Evolutionary conservation across 1,140 invertebrate species (phyloP).

Genomic region (Aphis craccivora): DNA sequence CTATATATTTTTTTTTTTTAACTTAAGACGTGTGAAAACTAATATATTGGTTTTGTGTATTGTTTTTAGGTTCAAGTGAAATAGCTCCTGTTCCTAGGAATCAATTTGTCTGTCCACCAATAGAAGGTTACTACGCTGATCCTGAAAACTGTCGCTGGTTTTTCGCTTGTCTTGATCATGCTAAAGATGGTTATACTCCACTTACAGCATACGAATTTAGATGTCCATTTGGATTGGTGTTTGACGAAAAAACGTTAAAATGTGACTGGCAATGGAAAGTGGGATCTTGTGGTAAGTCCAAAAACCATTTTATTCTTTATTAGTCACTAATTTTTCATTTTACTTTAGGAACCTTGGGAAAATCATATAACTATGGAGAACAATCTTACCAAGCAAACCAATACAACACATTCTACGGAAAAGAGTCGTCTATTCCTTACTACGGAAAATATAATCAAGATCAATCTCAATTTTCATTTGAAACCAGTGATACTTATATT

Average conservation of each 20-base stretch:
- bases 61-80: conserved; percentile 71
- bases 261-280: conserved; percentile 88
- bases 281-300: conserved; percentile 69
- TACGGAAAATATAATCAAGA: neutral
- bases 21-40: neutral
- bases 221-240: conserved; percentile 83
- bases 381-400: conserved; percentile 15
- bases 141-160: conserved; percentile 86
- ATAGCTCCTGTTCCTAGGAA: conserved; percentile 74
- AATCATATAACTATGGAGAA: conserved; percentile 24
- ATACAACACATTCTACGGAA: neutral
- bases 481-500: neutral
- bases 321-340: neutral
- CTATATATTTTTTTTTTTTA: neutral
- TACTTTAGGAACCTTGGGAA: conserved; percentile 22
- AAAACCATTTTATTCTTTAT: neutral
- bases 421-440: neutral
- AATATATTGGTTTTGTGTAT: neutral
- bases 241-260: conserved; percentile 74
- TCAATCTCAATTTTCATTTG: neutral
- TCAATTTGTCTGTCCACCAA: conserved; percentile 71
- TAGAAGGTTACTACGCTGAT: conserved; percentile 78
- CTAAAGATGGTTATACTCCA: conserved; percentile 66
- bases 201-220: conserved; percentile 81
- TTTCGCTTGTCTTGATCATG: conserved; percentile 82